Evolutionary conservation across 2,797 vertebrate species (phyloP).

Genomic region (Clarias platycephalus): DNA sequence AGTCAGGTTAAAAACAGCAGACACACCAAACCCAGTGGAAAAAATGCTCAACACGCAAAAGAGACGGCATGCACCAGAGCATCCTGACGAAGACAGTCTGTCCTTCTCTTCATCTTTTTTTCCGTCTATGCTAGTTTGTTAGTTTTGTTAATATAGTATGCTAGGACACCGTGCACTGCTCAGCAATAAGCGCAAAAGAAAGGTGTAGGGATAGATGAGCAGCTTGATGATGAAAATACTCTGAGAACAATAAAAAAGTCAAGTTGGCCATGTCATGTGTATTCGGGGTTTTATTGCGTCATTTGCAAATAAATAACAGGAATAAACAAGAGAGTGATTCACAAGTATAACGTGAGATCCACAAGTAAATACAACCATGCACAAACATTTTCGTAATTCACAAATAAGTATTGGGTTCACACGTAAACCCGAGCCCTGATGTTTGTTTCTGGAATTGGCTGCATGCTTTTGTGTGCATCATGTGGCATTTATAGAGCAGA

Average conservation of each 20-base stretch:
- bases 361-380: neutral
- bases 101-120: neutral
- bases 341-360: neutral
- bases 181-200: neutral
- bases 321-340: neutral
- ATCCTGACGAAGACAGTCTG: neutral
- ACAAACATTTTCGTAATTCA: neutral
- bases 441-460: neutral
- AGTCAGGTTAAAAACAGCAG: slow-evolving; percentile 51
- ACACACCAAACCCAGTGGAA: slow-evolving; percentile 6
- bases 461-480: neutral
- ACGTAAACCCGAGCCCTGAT: neutral
- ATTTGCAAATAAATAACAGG: neutral
- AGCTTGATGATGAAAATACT: neutral
- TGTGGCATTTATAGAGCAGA: neutral
- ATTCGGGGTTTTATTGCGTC: neutral
- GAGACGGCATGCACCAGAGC: slow-evolving; percentile 4
- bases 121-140: neutral
- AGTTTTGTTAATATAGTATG: neutral
- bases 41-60: neutral
- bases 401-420: neutral
- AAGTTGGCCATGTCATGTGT: slow-evolving; percentile 43
- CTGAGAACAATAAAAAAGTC: neutral
- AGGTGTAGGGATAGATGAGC: neutral
- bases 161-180: neutral